Evolutionary conservation across 1,140 invertebrate genomes (phyloP), one percentile per base, ranked within the genome.

Genomic region (Triops longicaudatus): DNA sequence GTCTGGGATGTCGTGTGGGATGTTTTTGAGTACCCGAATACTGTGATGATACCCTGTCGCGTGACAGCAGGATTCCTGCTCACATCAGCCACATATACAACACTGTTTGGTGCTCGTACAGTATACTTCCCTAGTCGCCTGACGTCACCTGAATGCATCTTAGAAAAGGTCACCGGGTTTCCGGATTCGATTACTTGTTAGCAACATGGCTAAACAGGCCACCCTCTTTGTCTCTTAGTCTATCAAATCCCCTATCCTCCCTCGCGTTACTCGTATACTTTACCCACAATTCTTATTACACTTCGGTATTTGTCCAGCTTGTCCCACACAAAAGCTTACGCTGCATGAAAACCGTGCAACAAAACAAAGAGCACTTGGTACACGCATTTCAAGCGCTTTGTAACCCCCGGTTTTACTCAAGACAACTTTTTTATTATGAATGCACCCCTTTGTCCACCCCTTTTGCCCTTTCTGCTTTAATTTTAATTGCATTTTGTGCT

Each of bases 101-200:
- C 50, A 22, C 50, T 9, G 50, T 63, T n/a, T 63, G 50, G 31
- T 22, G 50, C n/a, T 63, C 22, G 14, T 63, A 37, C 31, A 37
- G 2, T 37, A 37, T 37, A 63, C 50, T 63, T 63, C 22, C 50
- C 50, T n/a, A 17, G 22, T 22, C 31, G 31, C 50, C 50, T 63
- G 50, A 63, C 50, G 50, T 63, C 50, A 63, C 50, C 50, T 63
- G 50, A 37, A 63, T 63, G 50, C 50, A 63, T 63, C 50, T 63
- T 63, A 63, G 50, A 63, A 63, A 63, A 63, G 50, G 50, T 63
- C 50, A 63, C 50, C 3, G 50, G 50, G 50, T 63, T 63, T 63
- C 50, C 50, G 50, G 50, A 63, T 22, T 63, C 50, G 50, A 63
- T 63, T 63, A 63, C 50, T 63, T 63, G 50, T 63, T 63, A 22